These are phyloP conservation scores for Perithous albicinctus DNA, from an alignment of 2,888 invertebrate species.

Conservation along the genomic window DNA sequence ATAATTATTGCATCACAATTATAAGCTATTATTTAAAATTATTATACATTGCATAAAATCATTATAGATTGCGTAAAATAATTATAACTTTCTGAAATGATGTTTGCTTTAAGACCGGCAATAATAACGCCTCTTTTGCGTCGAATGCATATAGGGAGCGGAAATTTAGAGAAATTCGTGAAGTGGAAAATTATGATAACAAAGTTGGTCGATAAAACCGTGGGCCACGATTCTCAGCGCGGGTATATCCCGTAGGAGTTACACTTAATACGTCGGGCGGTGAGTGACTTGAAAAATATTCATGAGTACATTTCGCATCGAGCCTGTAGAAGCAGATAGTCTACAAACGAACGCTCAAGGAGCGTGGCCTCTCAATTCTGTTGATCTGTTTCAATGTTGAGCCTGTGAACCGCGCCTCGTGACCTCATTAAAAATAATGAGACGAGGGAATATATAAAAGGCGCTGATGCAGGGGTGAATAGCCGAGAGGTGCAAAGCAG, in stretches of 20 bases:
- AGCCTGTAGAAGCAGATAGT: not conserved
- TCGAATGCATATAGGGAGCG: too few species aligned
- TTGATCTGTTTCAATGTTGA: conserved; percentile 23
- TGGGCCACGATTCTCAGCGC: not conserved
- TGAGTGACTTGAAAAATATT: not conserved
- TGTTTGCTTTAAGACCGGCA: too few species aligned
- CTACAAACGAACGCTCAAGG: conserved; percentile 4
- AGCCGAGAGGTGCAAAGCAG: conserved; percentile 23
- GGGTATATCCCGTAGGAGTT: not conserved
- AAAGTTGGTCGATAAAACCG: not conserved
- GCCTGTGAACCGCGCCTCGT: conserved; percentile 5
- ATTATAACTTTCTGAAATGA: too few species aligned
- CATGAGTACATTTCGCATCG: not conserved
- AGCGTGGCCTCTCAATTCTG: not conserved
- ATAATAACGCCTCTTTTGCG: too few species aligned
- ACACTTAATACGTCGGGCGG: not conserved
- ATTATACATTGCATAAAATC: too few species aligned
- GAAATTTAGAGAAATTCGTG: not conserved
- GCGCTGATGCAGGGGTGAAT: conserved; percentile 13
- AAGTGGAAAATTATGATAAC: not conserved
- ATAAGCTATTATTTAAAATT: too few species aligned
- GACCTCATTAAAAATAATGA: conserved; percentile 35
- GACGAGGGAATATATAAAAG: conserved; percentile 13
- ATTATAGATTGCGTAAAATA: too few species aligned
- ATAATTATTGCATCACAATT: too few species aligned